Percentiles rank a stretch among this genome's conserved stretches.
phyloP scores from a whole-genome alignment of 2,888 invertebrate genomes.

The Encarsia formosa region DNA sequence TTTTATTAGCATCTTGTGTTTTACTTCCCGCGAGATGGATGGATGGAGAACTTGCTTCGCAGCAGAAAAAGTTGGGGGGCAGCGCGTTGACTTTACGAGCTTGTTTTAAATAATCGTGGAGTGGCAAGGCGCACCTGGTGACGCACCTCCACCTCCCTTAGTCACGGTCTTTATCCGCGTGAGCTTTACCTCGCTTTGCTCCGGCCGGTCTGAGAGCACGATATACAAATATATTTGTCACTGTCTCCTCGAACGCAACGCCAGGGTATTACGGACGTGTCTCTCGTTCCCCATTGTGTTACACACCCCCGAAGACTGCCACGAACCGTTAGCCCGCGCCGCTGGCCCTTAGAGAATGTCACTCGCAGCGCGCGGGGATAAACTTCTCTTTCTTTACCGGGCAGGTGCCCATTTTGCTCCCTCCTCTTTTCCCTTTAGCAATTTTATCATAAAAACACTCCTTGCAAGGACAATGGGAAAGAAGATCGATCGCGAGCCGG shows the following conservation, averaged over 20 bases:
- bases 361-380: slow-evolving; percentile 13
- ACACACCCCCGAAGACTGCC: slow-evolving; percentile 3
- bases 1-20: no score
- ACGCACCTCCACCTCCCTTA: no score
- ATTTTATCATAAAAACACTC: not conserved
- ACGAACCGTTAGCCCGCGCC: no score
- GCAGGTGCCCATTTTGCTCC: not conserved
- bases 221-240: slow-evolving; percentile 37
- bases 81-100: no score
- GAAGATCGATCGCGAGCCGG: no score
- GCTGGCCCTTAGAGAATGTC: slow-evolving; percentile 22
- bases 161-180: no score
- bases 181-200: slow-evolving; percentile 12
- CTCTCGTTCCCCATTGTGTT: slow-evolving; percentile 18
- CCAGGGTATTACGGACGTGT: slow-evolving; percentile 20
- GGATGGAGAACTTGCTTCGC: not conserved
- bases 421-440: not conserved
- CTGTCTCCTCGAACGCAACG: slow-evolving; percentile 27
- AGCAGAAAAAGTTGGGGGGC: not conserved
- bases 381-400: slow-evolving; percentile 8
- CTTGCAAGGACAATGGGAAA: no score
- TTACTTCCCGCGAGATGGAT: slow-evolving; percentile 1
- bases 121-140: no score
- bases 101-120: no score
- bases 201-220: slow-evolving; percentile 13